These are phyloP conservation scores for Agelastica alni DNA, from an alignment of 2,888 invertebrate genomes.

Conservation along the genomic window DNA sequence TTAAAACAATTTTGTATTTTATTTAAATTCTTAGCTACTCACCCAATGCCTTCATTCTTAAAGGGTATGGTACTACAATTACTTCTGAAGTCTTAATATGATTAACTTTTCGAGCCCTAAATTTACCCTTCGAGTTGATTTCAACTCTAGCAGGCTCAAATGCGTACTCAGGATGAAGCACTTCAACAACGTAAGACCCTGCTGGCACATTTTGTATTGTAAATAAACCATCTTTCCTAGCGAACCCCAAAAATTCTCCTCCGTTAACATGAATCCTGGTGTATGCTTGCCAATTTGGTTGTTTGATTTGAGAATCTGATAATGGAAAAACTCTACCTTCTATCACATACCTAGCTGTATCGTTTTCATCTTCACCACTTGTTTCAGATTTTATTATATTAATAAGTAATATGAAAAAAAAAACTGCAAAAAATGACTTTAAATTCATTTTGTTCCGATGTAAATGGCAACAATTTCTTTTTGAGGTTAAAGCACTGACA, in stretches of 20 bases:
- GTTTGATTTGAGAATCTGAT: conserved; percentile 61
- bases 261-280: conserved; percentile 85
- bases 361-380: conserved; percentile 52
- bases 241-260: conserved; percentile 84
- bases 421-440: no score
- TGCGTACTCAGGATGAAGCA: conserved; percentile 85
- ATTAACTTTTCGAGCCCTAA: conserved; percentile 92
- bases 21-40: no score
- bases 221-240: conserved; percentile 92
- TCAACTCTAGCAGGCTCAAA: conserved; percentile 96
- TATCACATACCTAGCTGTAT: conserved; percentile 67
- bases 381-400: conserved; percentile 27
- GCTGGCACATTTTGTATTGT: conserved; percentile 83
- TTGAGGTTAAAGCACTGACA: no score
- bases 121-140: conserved; percentile 96
- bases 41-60: conserved; percentile 83
- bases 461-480: no score
- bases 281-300: conserved; percentile 74
- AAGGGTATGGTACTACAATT: conserved; percentile 88
- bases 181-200: conserved; percentile 93
- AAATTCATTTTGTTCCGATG: no score
- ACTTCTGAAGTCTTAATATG: conserved; percentile 90
- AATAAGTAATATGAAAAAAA: conserved; percentile 1
- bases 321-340: conserved; percentile 82
- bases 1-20: no score